Base-by-base conservation (phyloP, 2,888 invertebrate species). In the Horisme vitalbata region DNA sequence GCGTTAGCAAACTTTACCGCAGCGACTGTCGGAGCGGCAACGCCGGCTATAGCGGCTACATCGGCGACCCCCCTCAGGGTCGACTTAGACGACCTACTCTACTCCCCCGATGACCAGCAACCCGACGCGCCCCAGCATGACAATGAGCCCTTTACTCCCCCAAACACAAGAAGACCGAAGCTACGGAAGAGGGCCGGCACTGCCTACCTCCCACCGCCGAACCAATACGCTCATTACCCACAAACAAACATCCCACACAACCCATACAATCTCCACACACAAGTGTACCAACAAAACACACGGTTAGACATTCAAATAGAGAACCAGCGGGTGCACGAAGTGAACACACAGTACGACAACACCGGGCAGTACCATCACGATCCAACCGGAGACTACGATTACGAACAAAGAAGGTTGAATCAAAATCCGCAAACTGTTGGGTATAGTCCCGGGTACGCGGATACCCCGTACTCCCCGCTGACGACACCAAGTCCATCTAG, bases 331-430 rank as follows among this genome's bases (percentile, higher is more conserved):
- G 78, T 85, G n/a, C 82, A 81, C 12, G 78, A 81, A 61, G 63
- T 83, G 5, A 82, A 72, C 52, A 59, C 79, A 45, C 83, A 78
- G 45, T 85, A 65, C 44, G 87, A 85, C 46, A 88, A 81, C 46
- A 79, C 75, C 1, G 89, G 89, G 18, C 88, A 87, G 49, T 89
- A 89, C 45, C 58, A 84, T 28, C 88, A 89, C 54, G 89, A 89
- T 58, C 83, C 89, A 8, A 79, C 73, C 10, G 89, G 89, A 31
- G 89, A 89, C 61, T 89, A 89, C 41, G 89, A 88, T 64, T 89
- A 85, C 32, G 87, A 84, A 41, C 87, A 87, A 48, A 81, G 79
- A 49, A 75, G 80, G 51, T 52, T 75, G 54, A 78, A 79, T 35
- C 70, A 71, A 36, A 78, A 70, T 28, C 65, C 65, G 6, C 70